Evolutionary conservation across 1,140 invertebrate genomes (phyloP).

Genomic region (Bombus cullumanus): DNA sequence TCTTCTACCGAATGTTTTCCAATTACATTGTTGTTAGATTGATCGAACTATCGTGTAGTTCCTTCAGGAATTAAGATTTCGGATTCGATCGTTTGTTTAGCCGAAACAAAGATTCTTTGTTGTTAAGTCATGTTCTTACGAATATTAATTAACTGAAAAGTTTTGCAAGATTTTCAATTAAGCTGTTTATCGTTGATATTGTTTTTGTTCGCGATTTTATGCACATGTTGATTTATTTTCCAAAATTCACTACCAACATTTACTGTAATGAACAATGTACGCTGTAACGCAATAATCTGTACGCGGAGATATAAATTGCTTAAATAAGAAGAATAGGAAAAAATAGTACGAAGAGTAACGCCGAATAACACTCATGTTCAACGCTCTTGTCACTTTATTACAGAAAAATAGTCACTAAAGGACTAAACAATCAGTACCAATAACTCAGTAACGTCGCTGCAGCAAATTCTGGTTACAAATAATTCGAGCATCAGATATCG

Average conservation of each 20-base stretch:
- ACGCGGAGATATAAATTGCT: too few species aligned
- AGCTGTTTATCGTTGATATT: too few species aligned
- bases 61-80: neutral
- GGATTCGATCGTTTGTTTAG: neutral
- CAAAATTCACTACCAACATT: neutral
- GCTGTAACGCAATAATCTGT: too few species aligned
- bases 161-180: neutral
- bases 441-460: too few species aligned
- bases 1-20: too few species aligned
- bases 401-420: neutral
- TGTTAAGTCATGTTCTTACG: too few species aligned
- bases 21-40: too few species aligned
- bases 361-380: neutral
- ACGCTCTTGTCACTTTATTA: neutral
- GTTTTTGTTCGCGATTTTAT: neutral
- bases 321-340: too few species aligned
- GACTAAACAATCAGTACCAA: neutral
- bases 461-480: slow-evolving; percentile 7
- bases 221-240: neutral
- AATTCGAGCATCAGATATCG: slow-evolving; percentile 24
- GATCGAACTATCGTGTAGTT: too few species aligned
- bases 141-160: neutral
- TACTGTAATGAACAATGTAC: too few species aligned
- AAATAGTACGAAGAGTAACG: too few species aligned
- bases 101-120: too few species aligned